Percentiles rank a stretch among this genome's conserved stretches.
Evolutionary conservation across 2,113 vertebrate genomes (phyloP).

Genomic region (Tenebrosternarchus preto): DNA sequence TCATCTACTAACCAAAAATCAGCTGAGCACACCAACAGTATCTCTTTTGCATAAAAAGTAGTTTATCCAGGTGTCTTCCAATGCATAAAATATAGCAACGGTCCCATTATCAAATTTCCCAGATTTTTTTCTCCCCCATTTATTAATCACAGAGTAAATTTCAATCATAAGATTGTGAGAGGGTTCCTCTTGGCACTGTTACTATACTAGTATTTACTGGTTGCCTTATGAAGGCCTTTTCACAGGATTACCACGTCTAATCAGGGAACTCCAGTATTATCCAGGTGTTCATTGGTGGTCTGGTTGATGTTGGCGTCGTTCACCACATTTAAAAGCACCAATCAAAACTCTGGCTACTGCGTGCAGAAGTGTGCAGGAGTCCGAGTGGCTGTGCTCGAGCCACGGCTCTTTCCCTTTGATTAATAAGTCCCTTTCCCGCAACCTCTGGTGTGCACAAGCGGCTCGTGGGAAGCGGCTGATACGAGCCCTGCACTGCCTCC

Average conservation of each 20-base stretch:
- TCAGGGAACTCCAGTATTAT: neutral
- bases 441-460: neutral
- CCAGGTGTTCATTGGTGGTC: neutral
- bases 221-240: neutral
- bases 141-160: neutral
- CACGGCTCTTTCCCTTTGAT: conserved; percentile 20
- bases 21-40: too few relatives aligned
- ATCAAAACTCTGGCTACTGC: conserved; percentile 8
- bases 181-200: neutral
- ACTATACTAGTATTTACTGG: neutral
- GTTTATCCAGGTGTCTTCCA: neutral
- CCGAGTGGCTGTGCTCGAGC: neutral
- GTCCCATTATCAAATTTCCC: neutral
- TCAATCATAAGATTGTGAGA: neutral
- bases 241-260: neutral
- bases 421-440: conserved; percentile 15
- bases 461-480: neutral
- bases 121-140: neutral
- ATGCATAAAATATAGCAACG: neutral
- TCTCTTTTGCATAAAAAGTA: neutral
- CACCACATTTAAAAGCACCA: neutral
- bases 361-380: conserved; percentile 4
- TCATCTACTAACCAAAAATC: too few relatives aligned
- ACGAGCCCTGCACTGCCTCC: neutral
- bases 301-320: neutral